Conservation (phyloP, 2,797 vertebrate species). For the Leucoraja ocellata region DNA sequence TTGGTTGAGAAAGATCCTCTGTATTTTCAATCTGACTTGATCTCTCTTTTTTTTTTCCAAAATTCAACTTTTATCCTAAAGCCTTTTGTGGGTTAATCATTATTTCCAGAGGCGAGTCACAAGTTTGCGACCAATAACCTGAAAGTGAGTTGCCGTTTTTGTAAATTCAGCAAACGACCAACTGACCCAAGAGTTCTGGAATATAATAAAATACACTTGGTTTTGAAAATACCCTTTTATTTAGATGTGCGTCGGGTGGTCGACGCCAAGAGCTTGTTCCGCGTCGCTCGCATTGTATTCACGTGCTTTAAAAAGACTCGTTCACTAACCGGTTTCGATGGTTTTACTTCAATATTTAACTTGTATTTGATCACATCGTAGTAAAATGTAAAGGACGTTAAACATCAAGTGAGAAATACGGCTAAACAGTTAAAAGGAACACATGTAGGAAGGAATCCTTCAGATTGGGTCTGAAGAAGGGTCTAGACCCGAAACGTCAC, state of each 20-base stretch:
- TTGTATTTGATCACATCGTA: neutral
- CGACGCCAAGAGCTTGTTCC: neutral
- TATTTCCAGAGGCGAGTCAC: conserved; percentile 88
- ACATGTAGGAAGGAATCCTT: too few relatives aligned
- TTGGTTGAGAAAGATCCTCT: neutral
- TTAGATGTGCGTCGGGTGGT: neutral
- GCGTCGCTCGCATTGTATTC: too few relatives aligned
- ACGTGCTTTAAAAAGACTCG: neutral
- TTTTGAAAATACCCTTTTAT: neutral
- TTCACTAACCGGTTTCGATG: neutral
- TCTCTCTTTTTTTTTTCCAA: conserved; percentile 33
- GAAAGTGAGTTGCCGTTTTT: neutral
- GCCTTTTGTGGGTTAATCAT: conserved; percentile 76
- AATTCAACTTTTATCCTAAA: conserved; percentile 62
- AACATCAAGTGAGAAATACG: neutral
- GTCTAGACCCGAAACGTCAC: too few relatives aligned
- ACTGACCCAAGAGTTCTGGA: neutral
- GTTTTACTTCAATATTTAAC: neutral
- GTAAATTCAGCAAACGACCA: neutral
- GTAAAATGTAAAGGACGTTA: neutral
- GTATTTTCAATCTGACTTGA: neutral
- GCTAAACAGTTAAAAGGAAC: neutral
- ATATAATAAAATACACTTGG: neutral
- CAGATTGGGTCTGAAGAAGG: too few relatives aligned
- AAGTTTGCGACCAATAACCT: conserved; percentile 58